A percentile compares a stretch with the other conserved stretches of the same genome.
These are phyloP conservation scores for Agapostemon virescens DNA, from an alignment of 2,888 invertebrate species.

Conservation along the genomic window DNA sequence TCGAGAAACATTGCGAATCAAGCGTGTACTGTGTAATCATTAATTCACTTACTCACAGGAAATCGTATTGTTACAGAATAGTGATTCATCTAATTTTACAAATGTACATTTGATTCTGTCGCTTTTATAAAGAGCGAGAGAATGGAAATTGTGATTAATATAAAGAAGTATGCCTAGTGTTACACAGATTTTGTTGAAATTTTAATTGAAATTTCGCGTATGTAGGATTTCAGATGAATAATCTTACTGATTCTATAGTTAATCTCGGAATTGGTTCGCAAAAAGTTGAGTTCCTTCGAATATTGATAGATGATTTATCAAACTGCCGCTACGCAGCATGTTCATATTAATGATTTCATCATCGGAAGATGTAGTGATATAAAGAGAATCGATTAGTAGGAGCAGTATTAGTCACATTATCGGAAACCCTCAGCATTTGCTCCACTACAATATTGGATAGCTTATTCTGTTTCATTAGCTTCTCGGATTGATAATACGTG, in stretches of 20 bases:
- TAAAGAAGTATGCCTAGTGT: background rate
- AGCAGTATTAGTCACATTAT: background rate
- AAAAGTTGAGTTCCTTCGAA: background rate
- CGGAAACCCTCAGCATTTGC: background rate
- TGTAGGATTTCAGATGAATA: too few species aligned
- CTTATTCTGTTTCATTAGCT: background rate
- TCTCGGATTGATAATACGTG: background rate
- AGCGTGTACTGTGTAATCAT: background rate
- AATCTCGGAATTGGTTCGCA: background rate
- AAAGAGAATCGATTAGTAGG: background rate
- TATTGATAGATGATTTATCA: background rate
- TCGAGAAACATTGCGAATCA: background rate
- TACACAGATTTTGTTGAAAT: background rate
- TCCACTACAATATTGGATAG: background rate
- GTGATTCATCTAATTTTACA: too few species aligned
- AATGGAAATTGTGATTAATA: background rate
- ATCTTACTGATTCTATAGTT: background rate
- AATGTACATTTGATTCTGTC: background rate
- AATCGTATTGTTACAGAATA: too few species aligned
- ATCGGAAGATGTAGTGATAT: background rate
- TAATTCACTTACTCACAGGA: background rate
- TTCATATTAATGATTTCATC: background rate
- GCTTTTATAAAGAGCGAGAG: background rate
- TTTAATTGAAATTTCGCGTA: background rate
- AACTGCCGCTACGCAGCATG: background rate